Percentiles rank a stretch among this genome's conserved stretches.
These are phyloP conservation scores for Synanthedon formicaeformis DNA, from an alignment of 2,888 invertebrate genomes.

Conservation along the genomic window DNA sequence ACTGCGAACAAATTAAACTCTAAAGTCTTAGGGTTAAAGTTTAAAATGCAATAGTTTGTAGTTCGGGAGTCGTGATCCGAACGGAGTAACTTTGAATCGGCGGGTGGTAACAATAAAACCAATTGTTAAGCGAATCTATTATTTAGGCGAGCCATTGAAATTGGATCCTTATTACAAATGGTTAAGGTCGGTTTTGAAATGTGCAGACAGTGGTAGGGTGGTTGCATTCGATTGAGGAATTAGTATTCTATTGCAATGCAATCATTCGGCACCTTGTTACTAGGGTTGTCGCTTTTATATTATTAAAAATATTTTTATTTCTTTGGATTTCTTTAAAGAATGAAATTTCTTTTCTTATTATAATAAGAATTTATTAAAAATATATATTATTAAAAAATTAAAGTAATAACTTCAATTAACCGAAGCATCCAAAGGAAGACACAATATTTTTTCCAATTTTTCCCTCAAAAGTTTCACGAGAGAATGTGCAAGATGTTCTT, in stretches of 20 bases:
- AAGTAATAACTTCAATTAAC: no score
- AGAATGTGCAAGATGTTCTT: no score
- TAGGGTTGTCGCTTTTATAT: constrained; percentile 24
- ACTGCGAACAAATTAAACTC: constrained; percentile 10
- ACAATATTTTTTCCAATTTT: no score
- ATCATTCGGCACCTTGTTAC: constrained; percentile 29
- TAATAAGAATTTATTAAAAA: no score
- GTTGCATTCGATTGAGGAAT: constrained; percentile 45
- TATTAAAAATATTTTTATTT: background rate
- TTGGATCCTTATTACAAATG: constrained; percentile 19
- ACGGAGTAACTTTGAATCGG: constrained; percentile 44
- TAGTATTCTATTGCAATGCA: constrained; percentile 53
- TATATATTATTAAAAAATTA: no score
- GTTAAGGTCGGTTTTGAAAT: constrained; percentile 17
- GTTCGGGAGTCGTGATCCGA: constrained; percentile 11
- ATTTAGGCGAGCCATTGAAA: constrained; percentile 17
- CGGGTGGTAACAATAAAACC: constrained; percentile 66
- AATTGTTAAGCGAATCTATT: constrained; percentile 46
- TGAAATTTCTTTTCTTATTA: no score
- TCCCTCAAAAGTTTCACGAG: no score
- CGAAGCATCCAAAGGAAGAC: no score
- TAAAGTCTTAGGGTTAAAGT: constrained; percentile 8
- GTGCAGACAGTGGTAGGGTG: constrained; percentile 13
- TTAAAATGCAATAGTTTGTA: constrained; percentile 5
- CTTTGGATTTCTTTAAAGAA: no score